Evolutionary conservation across 2,888 invertebrate genomes (phyloP).

Genomic region (Alloscopus bannaensis): DNA sequence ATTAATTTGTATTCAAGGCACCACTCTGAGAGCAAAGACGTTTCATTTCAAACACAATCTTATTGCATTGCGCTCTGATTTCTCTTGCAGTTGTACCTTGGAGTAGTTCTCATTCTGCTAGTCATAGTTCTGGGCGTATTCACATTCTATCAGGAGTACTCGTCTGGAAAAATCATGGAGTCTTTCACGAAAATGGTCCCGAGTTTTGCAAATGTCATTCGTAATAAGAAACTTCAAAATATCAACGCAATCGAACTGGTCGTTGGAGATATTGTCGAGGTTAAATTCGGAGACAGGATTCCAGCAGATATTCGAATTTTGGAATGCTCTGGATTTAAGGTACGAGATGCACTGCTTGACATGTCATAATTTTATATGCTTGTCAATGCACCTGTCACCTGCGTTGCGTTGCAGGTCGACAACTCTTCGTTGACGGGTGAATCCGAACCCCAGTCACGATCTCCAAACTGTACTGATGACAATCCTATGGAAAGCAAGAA

Average conservation of each 20-base stretch:
- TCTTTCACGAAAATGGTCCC: constrained; percentile 79
- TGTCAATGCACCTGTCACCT: too few relatives aligned
- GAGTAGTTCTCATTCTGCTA: constrained; percentile 78
- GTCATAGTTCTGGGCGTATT: constrained; percentile 79
- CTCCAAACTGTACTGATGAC: constrained; percentile 79
- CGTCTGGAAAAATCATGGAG: constrained; percentile 78
- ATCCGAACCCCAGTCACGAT: constrained; percentile 82
- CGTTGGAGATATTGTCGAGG: constrained; percentile 79
- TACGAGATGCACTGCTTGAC: too few relatives aligned
- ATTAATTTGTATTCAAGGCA: too few relatives aligned
- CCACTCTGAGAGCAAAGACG: too few relatives aligned
- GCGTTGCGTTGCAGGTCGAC: too few relatives aligned
- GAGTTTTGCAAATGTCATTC: constrained; percentile 74
- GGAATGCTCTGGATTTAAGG: constrained; percentile 78
- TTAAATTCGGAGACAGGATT: constrained; percentile 80
- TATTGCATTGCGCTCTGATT: too few relatives aligned
- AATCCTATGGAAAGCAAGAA: constrained; percentile 75
- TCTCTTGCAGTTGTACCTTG: constrained; percentile 76
- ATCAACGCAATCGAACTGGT: constrained; percentile 57
- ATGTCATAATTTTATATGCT: too few relatives aligned
- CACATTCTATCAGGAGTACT: constrained; percentile 78
- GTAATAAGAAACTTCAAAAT: constrained; percentile 57
- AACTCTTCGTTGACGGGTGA: constrained; percentile 86
- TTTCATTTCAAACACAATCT: too few relatives aligned
- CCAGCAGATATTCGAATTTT: constrained; percentile 80